phyloP scores from a whole-genome alignment of 2,888 invertebrate genomes.

The Apomyelois bistriatella region DNA sequence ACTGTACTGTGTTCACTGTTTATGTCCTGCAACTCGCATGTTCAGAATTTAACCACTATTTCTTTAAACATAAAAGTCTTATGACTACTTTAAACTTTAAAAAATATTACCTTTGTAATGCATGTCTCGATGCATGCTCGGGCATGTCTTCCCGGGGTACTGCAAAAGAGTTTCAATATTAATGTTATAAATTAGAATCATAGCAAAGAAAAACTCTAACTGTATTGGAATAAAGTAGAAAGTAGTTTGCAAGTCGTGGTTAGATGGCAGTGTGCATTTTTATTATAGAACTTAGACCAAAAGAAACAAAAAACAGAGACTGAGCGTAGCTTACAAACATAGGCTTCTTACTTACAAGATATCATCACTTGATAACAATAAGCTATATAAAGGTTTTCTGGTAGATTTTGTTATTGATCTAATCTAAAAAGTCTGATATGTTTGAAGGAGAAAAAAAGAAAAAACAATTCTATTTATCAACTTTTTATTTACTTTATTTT shows the following conservation, averaged over 20 bases:
- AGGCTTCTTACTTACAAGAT: too few relatives aligned
- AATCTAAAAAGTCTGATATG: too few relatives aligned
- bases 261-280: background rate
- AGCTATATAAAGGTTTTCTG: too few relatives aligned
- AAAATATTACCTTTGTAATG: constrained; percentile 88
- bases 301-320: background rate
- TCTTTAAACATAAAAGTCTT: background rate
- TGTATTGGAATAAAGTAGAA: background rate
- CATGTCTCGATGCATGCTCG: constrained; percentile 95
- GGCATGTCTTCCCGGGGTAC: constrained; percentile 90
- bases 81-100: background rate
- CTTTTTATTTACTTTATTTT: too few relatives aligned
- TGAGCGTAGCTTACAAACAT: background rate
- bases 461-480: too few relatives aligned
- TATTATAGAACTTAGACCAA: background rate
- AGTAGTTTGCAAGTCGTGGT: background rate
- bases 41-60: too few relatives aligned
- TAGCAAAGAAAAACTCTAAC: background rate
- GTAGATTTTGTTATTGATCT: too few relatives aligned
- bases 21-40: too few relatives aligned
- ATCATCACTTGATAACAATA: too few relatives aligned
- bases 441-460: too few relatives aligned
- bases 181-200: constrained; percentile 29
- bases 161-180: constrained; percentile 53
- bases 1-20: too few relatives aligned